phyloP scores from a whole-genome alignment of 2,113 vertebrate species.

The Platichthys flesus region DNA sequence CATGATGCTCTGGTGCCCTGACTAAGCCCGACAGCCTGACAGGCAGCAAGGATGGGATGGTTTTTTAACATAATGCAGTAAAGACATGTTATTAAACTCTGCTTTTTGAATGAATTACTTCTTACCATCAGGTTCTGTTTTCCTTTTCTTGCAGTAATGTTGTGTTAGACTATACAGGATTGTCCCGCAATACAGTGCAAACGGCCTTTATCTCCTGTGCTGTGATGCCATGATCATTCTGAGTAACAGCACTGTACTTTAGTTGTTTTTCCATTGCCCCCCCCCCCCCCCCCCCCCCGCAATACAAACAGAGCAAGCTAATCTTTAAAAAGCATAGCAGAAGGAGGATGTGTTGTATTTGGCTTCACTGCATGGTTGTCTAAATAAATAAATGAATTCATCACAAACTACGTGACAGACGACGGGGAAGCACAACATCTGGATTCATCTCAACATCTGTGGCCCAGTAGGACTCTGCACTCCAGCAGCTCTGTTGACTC shows the following conservation, averaged over 20 bases:
- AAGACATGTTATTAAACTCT: no score
- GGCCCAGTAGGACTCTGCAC: not conserved
- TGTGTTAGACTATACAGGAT: not conserved
- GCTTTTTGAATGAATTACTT: no score
- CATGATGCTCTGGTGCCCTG: constrained; percentile 1
- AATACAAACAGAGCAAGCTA: not conserved
- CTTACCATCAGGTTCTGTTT: not conserved
- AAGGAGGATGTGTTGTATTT: not conserved
- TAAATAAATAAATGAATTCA: not conserved
- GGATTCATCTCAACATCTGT: not conserved
- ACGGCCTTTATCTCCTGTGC: not conserved
- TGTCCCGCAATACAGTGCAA: not conserved
- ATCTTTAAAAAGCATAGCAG: not conserved
- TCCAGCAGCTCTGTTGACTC: constrained; percentile 15
- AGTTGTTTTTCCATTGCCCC: not conserved
- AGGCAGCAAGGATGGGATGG: not conserved
- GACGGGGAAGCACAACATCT: not conserved
- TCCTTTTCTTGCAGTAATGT: not conserved
- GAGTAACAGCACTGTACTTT: not conserved
- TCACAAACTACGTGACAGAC: not conserved
- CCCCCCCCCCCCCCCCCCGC: no score
- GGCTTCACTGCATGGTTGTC: not conserved
- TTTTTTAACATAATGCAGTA: no score
- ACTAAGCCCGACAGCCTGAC: constrained; percentile 55
- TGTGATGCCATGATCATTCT: no score